Evolutionary conservation across 2,888 invertebrate genomes (phyloP).

Genomic region (Arctia plantaginis): DNA sequence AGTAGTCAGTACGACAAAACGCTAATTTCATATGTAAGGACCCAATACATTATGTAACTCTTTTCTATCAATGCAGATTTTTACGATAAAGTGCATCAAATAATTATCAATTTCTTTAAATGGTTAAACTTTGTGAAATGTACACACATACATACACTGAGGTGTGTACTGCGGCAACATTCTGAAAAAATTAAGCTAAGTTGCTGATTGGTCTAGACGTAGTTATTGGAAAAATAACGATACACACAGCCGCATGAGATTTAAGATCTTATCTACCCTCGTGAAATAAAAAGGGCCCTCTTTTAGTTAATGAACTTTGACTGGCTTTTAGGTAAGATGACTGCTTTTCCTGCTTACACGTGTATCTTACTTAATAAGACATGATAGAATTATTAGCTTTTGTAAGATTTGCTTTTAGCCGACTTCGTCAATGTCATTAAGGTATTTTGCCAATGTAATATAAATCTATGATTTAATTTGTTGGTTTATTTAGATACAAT

Average conservation of each 20-base stretch:
- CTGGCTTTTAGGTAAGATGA: constrained; percentile 44
- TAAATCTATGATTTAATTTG: too few relatives aligned
- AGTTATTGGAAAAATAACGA: constrained; percentile 37
- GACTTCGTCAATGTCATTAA: not conserved
- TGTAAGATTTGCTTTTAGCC: not conserved
- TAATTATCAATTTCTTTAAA: too few relatives aligned
- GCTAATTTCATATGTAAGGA: too few relatives aligned
- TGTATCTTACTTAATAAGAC: constrained; percentile 15
- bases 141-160: not conserved
- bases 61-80: too few relatives aligned
- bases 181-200: constrained; percentile 19
- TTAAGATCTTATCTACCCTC: constrained; percentile 19
- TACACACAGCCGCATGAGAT: constrained; percentile 24
- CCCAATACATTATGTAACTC: too few relatives aligned
- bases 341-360: constrained; percentile 21
- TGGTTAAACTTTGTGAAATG: not conserved
- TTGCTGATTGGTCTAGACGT: constrained; percentile 29
- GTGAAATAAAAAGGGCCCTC: constrained; percentile 30
- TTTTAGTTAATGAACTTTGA: constrained; percentile 38
- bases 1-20: too few relatives aligned
- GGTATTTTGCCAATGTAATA: not conserved
- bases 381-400: constrained; percentile 3
- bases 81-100: too few relatives aligned
- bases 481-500: too few relatives aligned
- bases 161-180: not conserved